A percentile compares a stretch with the other conserved stretches of the same genome.
Conservation (phyloP, 2,113 vertebrate genomes). For the Cyprinodon variegatus region DNA sequence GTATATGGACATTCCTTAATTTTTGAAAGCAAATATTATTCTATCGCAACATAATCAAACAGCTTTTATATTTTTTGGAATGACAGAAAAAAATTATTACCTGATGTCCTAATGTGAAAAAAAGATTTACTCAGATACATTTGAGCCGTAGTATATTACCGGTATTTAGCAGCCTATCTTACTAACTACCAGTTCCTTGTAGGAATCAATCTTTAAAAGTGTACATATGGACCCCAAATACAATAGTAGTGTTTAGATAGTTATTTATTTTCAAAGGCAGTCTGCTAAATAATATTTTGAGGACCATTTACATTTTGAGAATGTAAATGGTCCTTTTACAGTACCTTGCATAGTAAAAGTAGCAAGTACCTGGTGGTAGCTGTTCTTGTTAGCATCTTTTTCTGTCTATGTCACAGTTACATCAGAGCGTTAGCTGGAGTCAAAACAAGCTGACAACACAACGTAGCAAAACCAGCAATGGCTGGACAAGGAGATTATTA, state of each 20-base stretch:
- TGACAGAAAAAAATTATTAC: not conserved
- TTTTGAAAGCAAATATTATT: constrained; percentile 52
- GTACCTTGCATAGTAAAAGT: constrained; percentile 48
- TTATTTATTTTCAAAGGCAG: constrained; percentile 1
- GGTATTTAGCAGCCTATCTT: not conserved
- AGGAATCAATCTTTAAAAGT: not conserved
- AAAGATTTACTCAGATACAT: constrained; percentile 9
- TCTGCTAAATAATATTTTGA: not conserved
- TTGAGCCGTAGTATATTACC: constrained; percentile 4
- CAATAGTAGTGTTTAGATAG: constrained; percentile 1
- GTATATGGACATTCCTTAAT: constrained; percentile 62
- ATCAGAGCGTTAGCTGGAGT: not conserved
- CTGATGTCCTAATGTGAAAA: not conserved
- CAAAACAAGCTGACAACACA: no score
- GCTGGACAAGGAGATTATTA: no score
- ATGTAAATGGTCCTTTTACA: constrained; percentile 47
- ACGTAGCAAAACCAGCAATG: no score
- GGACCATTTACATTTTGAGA: not conserved
- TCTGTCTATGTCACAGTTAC: constrained; percentile 12
- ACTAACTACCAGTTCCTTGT: not conserved
- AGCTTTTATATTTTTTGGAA: not conserved
- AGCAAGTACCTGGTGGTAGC: constrained; percentile 45
- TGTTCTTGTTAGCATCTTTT: constrained; percentile 10
- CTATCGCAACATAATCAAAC: constrained; percentile 20
- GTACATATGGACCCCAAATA: constrained; percentile 30